Evolutionary conservation across 2,113 vertebrate species (phyloP).

Genomic region (Boulengeromyrus knoepffleri): DNA sequence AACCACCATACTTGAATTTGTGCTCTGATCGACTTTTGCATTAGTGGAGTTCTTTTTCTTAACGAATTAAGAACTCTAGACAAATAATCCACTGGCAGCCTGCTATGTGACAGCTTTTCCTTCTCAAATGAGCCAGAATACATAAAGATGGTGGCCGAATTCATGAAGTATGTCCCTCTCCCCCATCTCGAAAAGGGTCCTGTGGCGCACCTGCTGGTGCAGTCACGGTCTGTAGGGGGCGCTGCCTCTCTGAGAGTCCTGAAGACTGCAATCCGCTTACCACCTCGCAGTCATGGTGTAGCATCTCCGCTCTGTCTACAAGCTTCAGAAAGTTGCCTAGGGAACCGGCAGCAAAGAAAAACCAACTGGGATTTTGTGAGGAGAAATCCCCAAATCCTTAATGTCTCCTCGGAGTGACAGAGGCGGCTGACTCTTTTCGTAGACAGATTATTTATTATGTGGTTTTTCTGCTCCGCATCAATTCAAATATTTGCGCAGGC

Average conservation of each 20-base stretch:
- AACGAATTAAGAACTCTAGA: background rate
- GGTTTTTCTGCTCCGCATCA: background rate
- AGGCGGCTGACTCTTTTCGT: background rate
- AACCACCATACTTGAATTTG: background rate
- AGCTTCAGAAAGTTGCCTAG: background rate
- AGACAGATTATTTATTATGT: background rate
- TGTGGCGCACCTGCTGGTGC: background rate
- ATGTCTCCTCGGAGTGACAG: background rate
- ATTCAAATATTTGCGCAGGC: background rate
- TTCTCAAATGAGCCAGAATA: background rate
- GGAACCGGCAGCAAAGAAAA: background rate
- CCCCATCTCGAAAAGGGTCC: background rate
- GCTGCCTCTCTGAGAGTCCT: background rate
- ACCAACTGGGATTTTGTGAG: background rate
- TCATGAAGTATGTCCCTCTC: background rate
- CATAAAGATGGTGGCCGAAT: background rate
- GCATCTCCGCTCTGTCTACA: background rate
- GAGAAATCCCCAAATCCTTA: background rate
- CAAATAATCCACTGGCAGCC: background rate
- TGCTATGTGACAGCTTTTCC: background rate
- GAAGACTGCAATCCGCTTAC: background rate
- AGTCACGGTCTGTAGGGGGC: background rate
- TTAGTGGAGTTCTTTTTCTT: background rate
- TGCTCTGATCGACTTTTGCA: background rate
- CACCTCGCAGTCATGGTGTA: background rate